A percentile compares a stretch with the other conserved stretches of the same genome.
These are phyloP conservation scores for Girardinichthys multiradiatus DNA, from an alignment of 2,113 vertebrate genomes.

Conservation along the genomic window DNA sequence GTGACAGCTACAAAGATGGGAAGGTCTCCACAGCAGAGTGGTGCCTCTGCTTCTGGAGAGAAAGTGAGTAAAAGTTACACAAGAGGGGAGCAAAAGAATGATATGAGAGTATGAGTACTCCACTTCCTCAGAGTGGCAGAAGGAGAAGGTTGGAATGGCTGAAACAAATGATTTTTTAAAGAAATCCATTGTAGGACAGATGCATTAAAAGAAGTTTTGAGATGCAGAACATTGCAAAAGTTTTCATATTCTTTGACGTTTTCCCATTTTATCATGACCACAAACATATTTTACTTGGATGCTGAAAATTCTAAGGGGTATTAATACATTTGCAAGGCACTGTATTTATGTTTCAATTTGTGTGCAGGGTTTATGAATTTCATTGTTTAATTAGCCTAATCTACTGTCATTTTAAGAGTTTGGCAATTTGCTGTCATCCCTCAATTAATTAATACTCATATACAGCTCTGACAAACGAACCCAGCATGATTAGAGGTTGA, in stretches of 20 bases:
- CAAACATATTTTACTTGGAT: not conserved
- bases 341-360: not conserved
- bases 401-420: not conserved
- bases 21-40: constrained; percentile 92
- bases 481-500: not conserved
- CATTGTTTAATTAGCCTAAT: not conserved
- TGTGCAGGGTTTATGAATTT: not conserved
- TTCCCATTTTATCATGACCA: not conserved
- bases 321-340: not conserved
- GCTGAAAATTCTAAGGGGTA: too few relatives aligned
- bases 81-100: too few relatives aligned
- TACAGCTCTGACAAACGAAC: not conserved
- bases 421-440: not conserved
- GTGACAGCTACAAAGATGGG: constrained; percentile 92
- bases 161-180: not conserved
- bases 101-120: not conserved
- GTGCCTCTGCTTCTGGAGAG: constrained; percentile 99
- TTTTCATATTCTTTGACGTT: not conserved
- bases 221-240: not conserved
- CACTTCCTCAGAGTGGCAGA: not conserved
- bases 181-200: not conserved
- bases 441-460: not conserved
- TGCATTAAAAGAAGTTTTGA: too few relatives aligned
- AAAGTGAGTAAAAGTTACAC: constrained; percentile 85
- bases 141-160: not conserved